Evolutionary conservation across 2,888 invertebrate species (phyloP).

Genomic region (Mythimna pallens): DNA sequence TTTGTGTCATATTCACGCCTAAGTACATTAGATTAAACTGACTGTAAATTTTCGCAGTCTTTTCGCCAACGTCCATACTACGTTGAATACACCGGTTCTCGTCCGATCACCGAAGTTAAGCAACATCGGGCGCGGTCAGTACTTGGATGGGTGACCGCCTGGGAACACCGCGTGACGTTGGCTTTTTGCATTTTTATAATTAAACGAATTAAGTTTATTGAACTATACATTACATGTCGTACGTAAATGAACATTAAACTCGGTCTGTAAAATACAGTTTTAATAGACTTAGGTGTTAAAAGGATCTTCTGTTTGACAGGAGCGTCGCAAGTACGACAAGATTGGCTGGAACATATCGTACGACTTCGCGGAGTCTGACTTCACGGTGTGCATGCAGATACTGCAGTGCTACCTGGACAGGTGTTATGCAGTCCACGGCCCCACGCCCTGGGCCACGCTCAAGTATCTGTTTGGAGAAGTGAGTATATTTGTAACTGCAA

Average conservation of each 20-base stretch:
- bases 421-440: constrained; percentile 89
- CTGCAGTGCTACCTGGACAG: constrained; percentile 96
- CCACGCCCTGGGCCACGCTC: constrained; percentile 97
- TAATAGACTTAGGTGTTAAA: neutral
- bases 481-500: neutral
- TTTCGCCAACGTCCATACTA: constrained; percentile 75
- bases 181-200: constrained; percentile 55
- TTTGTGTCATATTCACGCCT: neutral
- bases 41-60: neutral
- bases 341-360: constrained; percentile 98
- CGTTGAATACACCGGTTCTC: constrained; percentile 82
- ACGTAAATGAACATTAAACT: no score
- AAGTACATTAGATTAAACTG: neutral
- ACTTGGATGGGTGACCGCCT: constrained; percentile 85
- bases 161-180: constrained; percentile 80
- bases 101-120: constrained; percentile 67
- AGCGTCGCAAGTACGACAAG: constrained; percentile 97
- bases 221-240: no score
- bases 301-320: constrained; percentile 84
- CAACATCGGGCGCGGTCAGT: constrained; percentile 83
- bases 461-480: constrained; percentile 98
- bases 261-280: no score
- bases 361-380: constrained; percentile 98
- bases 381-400: constrained; percentile 96
- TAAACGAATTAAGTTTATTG: no score